A percentile compares a stretch with the other conserved stretches of the same genome.
These are phyloP conservation scores for Onthophagus sagittarius DNA, from an alignment of 2,888 invertebrate genomes.

Conservation along the genomic window DNA sequence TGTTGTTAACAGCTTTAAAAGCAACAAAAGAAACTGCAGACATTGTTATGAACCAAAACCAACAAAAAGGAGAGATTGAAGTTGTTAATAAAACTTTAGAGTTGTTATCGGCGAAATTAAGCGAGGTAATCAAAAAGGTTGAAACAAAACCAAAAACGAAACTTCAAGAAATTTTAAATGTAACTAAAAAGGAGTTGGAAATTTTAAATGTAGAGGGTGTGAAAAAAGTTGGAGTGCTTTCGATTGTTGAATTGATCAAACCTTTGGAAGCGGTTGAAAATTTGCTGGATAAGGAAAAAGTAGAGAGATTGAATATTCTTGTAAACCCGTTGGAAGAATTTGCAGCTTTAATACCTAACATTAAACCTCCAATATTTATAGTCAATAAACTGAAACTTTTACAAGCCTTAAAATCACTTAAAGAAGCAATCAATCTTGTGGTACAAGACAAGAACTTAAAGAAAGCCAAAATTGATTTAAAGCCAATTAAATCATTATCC, in stretches of 20 bases:
- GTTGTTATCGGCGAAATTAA: conserved; percentile 17
- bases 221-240: not conserved
- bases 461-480: conserved; percentile 21
- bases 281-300: not conserved
- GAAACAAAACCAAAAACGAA: not conserved
- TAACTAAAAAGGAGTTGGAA: conserved; percentile 1
- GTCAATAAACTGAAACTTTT: conserved; percentile 15
- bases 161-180: not conserved
- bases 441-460: conserved; percentile 14
- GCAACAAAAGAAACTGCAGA: conserved; percentile 27
- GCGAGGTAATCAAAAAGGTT: conserved; percentile 7
- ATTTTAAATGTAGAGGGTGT: not conserved
- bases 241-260: not conserved
- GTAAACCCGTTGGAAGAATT: not conserved
- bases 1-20: conserved; percentile 17
- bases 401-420: conserved; percentile 16
- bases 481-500: conserved; percentile 32
- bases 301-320: not conserved
- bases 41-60: conserved; percentile 14
- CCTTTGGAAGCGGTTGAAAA: not conserved
- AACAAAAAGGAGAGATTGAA: conserved; percentile 10
- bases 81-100: conserved; percentile 20
- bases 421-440: conserved; percentile 14
- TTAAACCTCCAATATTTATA: conserved; percentile 5
- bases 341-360: not conserved